Evolutionary conservation across 2,888 invertebrate species (phyloP), one percentile per base, ranked within the genome.

Genomic region (Acleris laterana): DNA sequence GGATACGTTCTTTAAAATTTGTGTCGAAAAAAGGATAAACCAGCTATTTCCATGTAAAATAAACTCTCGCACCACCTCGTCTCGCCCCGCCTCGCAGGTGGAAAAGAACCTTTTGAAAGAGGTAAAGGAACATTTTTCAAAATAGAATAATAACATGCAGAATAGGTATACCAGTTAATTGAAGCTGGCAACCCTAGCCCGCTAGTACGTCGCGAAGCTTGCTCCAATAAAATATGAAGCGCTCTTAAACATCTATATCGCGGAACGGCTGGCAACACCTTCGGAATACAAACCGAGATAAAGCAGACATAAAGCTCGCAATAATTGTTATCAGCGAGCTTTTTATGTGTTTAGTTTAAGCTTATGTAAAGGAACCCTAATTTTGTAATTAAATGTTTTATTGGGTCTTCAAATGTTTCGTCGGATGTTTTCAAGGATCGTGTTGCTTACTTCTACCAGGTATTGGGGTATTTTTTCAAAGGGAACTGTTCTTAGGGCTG

Each of bases 211-310:
- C 71, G 81, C 84, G 85, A 86, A 89, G 87, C 87, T 88, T 86
- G 87, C 85, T 77, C 79, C 85, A 89, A 86, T 91, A 89, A 90
- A 90, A 89, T 87, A 90, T 86, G 81, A 90, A 88, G 84, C 81
- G 82, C 78, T 79, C 85, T 88, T 88, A 88, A 90, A 84, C 89
- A 89, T 89, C 87, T 87, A 86, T 90, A 89, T 85, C 85, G 84
- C 81, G 72, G 73, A 90, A 91, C 82, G 88, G 88, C 85, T 84
- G 77, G 78, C 84, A 90, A 89, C 91, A 91, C 91, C 91, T 91
- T 91, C 86, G 85, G 91, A 91, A 91, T 91, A 91, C 88, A 67
- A 81, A 57, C 61, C 58, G 74, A 75, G 82, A 81, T 79, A 82
- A 81, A 75, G 48, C 42, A 51, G 55, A 61, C 65, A 65, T 65